phyloP scores from a whole-genome alignment of 1,140 invertebrate genomes.

The Hyles euphorbiae region DNA sequence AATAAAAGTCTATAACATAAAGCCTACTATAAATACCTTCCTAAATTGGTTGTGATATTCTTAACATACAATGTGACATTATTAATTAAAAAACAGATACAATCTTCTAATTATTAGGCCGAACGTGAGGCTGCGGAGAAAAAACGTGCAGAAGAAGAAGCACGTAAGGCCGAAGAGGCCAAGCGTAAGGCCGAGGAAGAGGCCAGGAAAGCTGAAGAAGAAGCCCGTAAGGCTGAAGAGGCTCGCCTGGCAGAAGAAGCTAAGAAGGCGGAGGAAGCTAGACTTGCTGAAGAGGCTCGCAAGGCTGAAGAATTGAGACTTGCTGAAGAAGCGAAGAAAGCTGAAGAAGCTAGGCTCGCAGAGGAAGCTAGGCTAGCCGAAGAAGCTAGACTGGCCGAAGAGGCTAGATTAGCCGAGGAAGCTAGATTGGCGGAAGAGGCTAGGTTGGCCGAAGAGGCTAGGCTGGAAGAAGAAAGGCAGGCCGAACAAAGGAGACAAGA shows the following conservation, averaged over 20 bases:
- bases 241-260: constrained; percentile 69
- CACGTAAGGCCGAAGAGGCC: constrained; percentile 64
- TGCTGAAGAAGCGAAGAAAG: constrained; percentile 60
- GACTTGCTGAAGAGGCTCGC: constrained; percentile 37
- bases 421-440: constrained; percentile 74
- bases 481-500: constrained; percentile 77
- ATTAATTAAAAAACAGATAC: too few species aligned
- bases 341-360: constrained; percentile 73
- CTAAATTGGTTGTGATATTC: too few species aligned
- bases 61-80: too few species aligned
- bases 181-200: constrained; percentile 59
- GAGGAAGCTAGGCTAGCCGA: constrained; percentile 72
- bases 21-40: too few species aligned
- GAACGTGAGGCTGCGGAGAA: constrained; percentile 55
- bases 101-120: constrained; percentile 26
- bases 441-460: constrained; percentile 61
- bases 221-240: constrained; percentile 72
- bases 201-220: constrained; percentile 68
- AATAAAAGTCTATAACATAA: too few species aligned
- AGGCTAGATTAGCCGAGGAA: constrained; percentile 71
- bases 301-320: constrained; percentile 54
- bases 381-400: constrained; percentile 74
- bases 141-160: constrained; percentile 70
- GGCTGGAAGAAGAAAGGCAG: constrained; percentile 73
- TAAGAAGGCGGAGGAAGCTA: constrained; percentile 69